phyloP scores from a whole-genome alignment of 30 jellyfish, hydroid and myxozoan species.

The Aurelia coerulea region DNA sequence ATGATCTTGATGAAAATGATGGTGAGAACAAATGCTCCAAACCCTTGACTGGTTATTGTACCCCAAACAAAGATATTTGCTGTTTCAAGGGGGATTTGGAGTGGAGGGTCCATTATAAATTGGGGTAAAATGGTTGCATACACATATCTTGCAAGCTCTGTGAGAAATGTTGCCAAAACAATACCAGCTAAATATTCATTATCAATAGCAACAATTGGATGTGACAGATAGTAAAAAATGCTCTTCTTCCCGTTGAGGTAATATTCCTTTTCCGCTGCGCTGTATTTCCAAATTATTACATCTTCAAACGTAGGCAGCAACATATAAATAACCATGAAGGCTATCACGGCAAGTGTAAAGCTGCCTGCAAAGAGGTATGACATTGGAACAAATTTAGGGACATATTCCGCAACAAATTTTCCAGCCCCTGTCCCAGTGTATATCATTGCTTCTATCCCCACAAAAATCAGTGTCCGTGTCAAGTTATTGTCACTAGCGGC shows the following conservation, averaged over 20 bases:
- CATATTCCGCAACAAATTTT: background rate
- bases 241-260: slow-evolving; percentile 8
- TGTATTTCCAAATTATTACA: slow-evolving; percentile 1
- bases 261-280: background rate
- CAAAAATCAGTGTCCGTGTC: slow-evolving; percentile 32
- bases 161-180: slow-evolving; percentile 26
- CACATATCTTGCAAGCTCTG: slow-evolving; percentile 34
- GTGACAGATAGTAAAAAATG: background rate
- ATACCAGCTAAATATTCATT: slow-evolving; percentile 55
- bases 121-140: slow-evolving; percentile 11
- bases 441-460: slow-evolving; percentile 24
- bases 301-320: slow-evolving; percentile 31
- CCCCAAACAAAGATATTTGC: slow-evolving; percentile 19
- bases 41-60: slow-evolving; percentile 31
- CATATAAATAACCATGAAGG: slow-evolving; percentile 9
- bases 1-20: slow-evolving; percentile 5
- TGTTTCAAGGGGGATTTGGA: background rate
- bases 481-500: slow-evolving; percentile 12
- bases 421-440: slow-evolving; percentile 36
- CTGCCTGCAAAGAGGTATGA: slow-evolving; percentile 37
- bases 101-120: slow-evolving; percentile 33
- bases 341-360: slow-evolving; percentile 21
- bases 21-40: slow-evolving; percentile 17
- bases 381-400: slow-evolving; percentile 15
- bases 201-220: slow-evolving; percentile 5